phyloP scores from a whole-genome alignment of 2,888 invertebrate genomes.

The Ganaspis brasiliensis region DNA sequence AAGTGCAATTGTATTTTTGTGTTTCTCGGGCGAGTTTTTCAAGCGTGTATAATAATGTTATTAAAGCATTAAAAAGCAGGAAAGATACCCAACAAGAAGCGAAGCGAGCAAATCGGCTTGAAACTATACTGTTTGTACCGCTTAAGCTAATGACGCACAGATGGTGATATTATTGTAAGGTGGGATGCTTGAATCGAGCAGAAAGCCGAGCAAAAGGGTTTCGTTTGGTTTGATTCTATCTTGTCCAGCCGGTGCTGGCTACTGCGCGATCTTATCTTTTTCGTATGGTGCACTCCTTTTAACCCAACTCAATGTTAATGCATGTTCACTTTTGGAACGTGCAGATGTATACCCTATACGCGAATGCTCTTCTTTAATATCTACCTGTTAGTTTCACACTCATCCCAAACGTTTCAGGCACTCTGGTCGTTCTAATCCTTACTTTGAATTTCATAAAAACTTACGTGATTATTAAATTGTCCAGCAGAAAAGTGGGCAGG shows the following conservation, averaged over 20 bases:
- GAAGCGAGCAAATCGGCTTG: conserved; percentile 23
- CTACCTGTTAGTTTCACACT: conserved; percentile 51
- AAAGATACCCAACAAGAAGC: conserved; percentile 10
- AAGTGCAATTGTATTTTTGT: too few relatives aligned
- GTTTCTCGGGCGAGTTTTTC: not conserved
- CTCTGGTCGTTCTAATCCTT: not conserved
- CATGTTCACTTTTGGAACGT: conserved; percentile 55
- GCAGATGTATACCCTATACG: conserved; percentile 53
- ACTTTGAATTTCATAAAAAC: not conserved
- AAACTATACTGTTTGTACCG: conserved; percentile 72
- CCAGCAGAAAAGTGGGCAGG: too few relatives aligned
- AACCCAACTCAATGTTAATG: conserved; percentile 47
- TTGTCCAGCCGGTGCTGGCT: conserved; percentile 59
- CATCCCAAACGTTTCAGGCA: not conserved
- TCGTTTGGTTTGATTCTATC: conserved; percentile 59
- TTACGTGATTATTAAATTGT: not conserved
- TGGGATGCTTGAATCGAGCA: conserved; percentile 52
- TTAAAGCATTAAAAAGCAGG: not conserved
- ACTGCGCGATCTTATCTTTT: conserved; percentile 55
- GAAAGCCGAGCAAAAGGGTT: conserved; percentile 53
- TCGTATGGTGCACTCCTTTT: conserved; percentile 55
- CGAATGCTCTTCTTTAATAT: conserved; percentile 55
- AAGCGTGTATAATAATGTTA: not conserved
- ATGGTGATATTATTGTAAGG: conserved; percentile 63
- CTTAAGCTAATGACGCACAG: conserved; percentile 79